Base-by-base conservation (phyloP, 2,888 invertebrate genomes). In the Drosophila multiciliata region DNA sequence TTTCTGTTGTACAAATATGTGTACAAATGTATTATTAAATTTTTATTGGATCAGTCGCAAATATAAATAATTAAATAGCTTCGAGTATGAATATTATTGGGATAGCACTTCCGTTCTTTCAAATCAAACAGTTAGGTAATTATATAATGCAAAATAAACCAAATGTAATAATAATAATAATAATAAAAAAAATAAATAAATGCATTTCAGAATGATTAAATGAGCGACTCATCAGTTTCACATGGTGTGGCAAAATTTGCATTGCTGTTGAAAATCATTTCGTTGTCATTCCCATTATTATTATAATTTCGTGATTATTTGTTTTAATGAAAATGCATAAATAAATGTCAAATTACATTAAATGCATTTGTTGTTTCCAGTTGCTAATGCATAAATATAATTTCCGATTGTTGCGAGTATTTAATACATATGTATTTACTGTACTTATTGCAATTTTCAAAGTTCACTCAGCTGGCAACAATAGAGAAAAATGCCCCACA, bases 331-430 rank as follows among this genome's bases (percentile, higher is more conserved):
- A 78, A 80, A 78, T 87, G 83, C 90, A 83, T 86, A 86, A 90
- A 90, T 85, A 83, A 87, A 90, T 90, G 82, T 75, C 71, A 76
- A 90, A 87, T 83, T 80, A 88, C 84, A 86, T 88, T 88, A 90
- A 90, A 80, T 79, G 78, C 76, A 75, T 75, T 87, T 84, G 66
- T 66, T 62, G 66, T 52, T 59, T 67, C 65, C 62, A 61, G 52
- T 54, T 64, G 75, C 75, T 75, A 75, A 83, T 80, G 85, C 72
- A 73, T 68, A 73, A 69, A 73, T 68, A 82, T 72, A 71, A 80
- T 86, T 86, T 83, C 68, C 88, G 78, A 80, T 78, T 76, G 74
- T 74, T 45, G 55, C 73, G 78, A 73, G 33, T 70, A 40, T 48
- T 53, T 42, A 64, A 11, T 60, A 38, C 55, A 4, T n/a, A 12